Percentiles rank a stretch among this genome's conserved stretches.
Evolutionary conservation across 2,113 vertebrate genomes (phyloP).

Genomic region (Oreocharis arfaki): DNA sequence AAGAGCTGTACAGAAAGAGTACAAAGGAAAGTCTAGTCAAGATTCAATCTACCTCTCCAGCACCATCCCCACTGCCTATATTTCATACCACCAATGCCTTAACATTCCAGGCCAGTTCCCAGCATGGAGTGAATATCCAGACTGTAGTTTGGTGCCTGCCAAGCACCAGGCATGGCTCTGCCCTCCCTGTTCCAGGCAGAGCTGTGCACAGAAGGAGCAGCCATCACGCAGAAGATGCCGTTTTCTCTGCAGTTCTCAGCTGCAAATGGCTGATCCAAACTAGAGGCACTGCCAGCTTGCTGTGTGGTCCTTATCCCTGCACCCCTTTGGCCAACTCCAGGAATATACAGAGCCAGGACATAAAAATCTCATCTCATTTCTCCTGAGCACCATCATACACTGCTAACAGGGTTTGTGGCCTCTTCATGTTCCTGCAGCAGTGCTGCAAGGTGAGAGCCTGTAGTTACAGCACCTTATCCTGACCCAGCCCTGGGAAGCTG

Average conservation of each 20-base stretch:
- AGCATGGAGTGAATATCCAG: background rate
- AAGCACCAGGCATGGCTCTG: background rate
- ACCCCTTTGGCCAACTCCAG: background rate
- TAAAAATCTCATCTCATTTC: background rate
- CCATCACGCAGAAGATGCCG: accelerated
- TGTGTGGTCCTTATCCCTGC: background rate
- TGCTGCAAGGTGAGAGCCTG: background rate
- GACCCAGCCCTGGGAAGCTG: background rate
- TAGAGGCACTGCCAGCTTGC: background rate
- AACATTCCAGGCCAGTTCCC: background rate
- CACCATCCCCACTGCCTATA: background rate
- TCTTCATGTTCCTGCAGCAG: background rate
- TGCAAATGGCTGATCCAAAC: background rate
- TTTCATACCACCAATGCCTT: background rate
- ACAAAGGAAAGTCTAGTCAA: background rate
- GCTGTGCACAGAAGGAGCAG: background rate
- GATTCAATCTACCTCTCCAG: background rate
- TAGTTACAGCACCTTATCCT: background rate
- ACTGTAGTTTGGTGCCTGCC: background rate
- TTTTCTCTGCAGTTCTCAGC: background rate
- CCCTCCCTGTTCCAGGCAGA: background rate
- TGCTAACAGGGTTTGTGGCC: background rate
- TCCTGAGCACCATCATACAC: background rate
- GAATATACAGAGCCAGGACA: background rate
- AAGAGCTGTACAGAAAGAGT: background rate